These are phyloP conservation scores for Calonectris borealis DNA, from an alignment of 2,113 vertebrate species.

Conservation along the genomic window DNA sequence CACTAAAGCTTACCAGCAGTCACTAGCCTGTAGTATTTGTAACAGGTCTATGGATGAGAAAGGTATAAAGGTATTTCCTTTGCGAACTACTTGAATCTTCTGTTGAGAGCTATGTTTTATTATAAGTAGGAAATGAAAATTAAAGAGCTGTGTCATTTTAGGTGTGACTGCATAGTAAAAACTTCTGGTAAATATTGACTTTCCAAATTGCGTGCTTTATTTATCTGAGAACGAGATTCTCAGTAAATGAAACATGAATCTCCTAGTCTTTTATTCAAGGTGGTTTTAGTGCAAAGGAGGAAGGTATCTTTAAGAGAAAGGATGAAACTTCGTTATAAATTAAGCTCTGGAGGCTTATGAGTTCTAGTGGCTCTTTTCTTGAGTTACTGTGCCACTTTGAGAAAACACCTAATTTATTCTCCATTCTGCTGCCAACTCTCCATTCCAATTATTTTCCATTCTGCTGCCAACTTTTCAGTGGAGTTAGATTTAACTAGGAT, in stretches of 20 bases:
- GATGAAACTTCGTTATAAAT: neutral
- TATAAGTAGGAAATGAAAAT: neutral
- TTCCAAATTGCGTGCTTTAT: neutral
- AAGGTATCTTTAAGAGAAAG: neutral
- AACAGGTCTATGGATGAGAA: neutral
- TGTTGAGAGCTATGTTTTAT: neutral
- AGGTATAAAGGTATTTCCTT: neutral
- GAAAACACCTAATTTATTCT: neutral
- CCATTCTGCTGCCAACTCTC: too few species aligned
- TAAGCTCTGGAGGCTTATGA: neutral
- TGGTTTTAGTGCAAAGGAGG: neutral
- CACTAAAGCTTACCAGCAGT: neutral
- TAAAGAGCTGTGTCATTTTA: neutral
- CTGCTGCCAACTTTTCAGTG: neutral
- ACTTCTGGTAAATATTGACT: neutral
- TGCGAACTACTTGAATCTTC: neutral
- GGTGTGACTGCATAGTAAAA: neutral
- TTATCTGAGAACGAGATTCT: neutral
- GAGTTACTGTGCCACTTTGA: neutral
- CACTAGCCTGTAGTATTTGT: neutral
- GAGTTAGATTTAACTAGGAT: neutral
- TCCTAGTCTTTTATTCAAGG: neutral
- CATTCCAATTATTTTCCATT: neutral
- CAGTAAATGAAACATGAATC: neutral
- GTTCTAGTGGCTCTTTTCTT: neutral